phyloP scores from a whole-genome alignment of 2,113 vertebrate genomes.

The Leucoraja erinaceus region DNA sequence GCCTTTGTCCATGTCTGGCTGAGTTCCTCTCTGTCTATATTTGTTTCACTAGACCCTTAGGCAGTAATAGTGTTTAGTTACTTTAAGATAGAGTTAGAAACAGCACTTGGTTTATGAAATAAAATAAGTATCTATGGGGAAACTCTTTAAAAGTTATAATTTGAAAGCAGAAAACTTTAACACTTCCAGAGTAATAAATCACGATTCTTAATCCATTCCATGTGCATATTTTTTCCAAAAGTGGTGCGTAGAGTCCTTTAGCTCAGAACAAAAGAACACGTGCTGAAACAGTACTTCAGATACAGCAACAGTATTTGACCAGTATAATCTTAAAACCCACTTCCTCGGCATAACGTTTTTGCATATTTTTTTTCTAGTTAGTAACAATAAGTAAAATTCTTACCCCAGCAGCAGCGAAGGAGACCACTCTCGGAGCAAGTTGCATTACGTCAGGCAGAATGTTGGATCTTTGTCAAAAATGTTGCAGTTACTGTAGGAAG shows the following conservation, averaged over 20 bases:
- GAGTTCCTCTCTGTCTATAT: conserved; percentile 70
- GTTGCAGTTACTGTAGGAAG: conserved; percentile 48
- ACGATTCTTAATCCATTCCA: conserved; percentile 54
- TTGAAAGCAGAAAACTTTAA: conserved; percentile 19
- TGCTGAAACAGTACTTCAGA: conserved; percentile 57
- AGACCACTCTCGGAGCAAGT: conserved; percentile 52
- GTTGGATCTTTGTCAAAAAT: conserved; percentile 54
- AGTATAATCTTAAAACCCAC: conserved; percentile 5
- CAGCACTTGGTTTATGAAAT: conserved; percentile 35
- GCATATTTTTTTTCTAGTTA: neutral
- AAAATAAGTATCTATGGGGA: conserved; percentile 4
- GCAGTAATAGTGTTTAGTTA: conserved; percentile 63
- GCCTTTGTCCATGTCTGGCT: conserved; percentile 94
- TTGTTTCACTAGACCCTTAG: conserved; percentile 55
- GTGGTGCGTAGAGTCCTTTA: conserved; percentile 54
- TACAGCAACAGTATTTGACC: conserved; percentile 36
- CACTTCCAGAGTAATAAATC: conserved; percentile 46
- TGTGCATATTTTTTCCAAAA: conserved; percentile 49
- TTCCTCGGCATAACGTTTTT: conserved; percentile 33
- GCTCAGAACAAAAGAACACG: conserved; percentile 63
- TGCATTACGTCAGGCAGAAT: conserved; percentile 46
- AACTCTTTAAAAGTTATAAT: conserved; percentile 25
- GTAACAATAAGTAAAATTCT: conserved; percentile 47
- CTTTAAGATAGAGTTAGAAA: conserved; percentile 46
- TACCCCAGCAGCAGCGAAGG: conserved; percentile 55